Evolutionary conservation across 2,797 vertebrate genomes (phyloP).

Genomic region (Semaprochilodus insignis): DNA sequence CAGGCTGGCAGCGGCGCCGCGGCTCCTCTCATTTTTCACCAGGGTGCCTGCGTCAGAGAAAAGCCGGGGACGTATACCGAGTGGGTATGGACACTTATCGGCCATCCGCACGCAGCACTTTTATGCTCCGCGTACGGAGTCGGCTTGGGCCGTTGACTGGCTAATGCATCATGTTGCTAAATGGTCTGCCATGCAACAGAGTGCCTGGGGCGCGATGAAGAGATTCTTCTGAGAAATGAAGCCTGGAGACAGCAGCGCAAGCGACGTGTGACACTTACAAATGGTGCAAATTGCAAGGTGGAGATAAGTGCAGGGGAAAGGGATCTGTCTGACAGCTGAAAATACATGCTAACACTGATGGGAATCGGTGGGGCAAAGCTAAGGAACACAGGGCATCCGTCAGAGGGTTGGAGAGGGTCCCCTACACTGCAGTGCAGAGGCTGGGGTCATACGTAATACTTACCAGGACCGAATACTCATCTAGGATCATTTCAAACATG

Average conservation of each 20-base stretch:
- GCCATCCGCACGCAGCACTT: constrained; percentile 15
- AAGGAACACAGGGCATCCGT: constrained; percentile 1
- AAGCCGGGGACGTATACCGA: neutral
- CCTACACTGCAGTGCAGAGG: neutral
- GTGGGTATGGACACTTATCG: constrained; percentile 20
- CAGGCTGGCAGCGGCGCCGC: neutral
- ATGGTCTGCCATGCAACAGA: constrained; percentile 39
- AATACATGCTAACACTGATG: constrained; percentile 25
- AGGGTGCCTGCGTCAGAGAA: neutral
- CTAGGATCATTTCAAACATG: neutral
- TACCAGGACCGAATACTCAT: neutral
- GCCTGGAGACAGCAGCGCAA: constrained; percentile 31
- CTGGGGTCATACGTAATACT: neutral
- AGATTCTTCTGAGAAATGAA: constrained; percentile 51
- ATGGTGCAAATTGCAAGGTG: constrained; percentile 45
- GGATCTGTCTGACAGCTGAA: constrained; percentile 45
- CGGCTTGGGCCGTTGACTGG: constrained; percentile 20
- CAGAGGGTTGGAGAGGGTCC: constrained; percentile 7
- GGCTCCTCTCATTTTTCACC: constrained; percentile 13
- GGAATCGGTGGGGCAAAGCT: constrained; percentile 6
- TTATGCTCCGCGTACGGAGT: constrained; percentile 3
- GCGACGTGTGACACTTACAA: constrained; percentile 37
- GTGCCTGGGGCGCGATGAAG: constrained; percentile 46
- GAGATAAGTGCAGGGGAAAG: constrained; percentile 42
- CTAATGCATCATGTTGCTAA: constrained; percentile 50